Conservation (phyloP, 1,140 invertebrate species). For the Notospermus geniculatus region DNA sequence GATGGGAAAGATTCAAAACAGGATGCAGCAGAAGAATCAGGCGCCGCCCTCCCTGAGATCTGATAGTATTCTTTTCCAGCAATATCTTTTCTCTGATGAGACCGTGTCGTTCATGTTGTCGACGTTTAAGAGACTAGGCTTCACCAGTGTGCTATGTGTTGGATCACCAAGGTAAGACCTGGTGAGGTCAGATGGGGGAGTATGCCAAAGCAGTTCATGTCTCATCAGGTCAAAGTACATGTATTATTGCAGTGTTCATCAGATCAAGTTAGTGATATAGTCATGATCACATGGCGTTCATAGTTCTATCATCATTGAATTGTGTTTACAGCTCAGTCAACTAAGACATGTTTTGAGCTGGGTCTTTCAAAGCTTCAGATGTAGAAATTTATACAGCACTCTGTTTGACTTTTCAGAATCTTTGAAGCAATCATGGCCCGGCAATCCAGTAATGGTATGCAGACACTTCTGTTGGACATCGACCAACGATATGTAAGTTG, state of each 20-base stretch:
- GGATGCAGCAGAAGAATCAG: neutral
- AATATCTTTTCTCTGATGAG: conserved; percentile 69
- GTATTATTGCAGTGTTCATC: neutral
- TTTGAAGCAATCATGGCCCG: neutral
- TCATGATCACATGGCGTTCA: no score
- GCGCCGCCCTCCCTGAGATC: neutral
- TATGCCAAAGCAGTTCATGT: neutral
- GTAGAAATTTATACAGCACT: neutral
- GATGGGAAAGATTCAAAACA: neutral
- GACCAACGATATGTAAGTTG: conserved; percentile 46
- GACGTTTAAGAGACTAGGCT: conserved; percentile 59
- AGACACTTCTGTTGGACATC: conserved; percentile 66
- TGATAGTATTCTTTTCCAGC: conserved; percentile 42
- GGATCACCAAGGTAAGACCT: conserved; percentile 64
- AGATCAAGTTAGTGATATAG: no score
- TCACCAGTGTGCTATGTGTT: conserved; percentile 71
- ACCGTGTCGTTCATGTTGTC: conserved; percentile 61
- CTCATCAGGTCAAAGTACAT: neutral
- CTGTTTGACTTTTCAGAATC: conserved; percentile 21
- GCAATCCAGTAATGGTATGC: conserved; percentile 17
- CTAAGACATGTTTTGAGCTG: neutral
- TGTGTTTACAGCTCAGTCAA: neutral
- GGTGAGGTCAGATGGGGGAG: no score
- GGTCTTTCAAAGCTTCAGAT: neutral
- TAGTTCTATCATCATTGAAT: no score